Percentiles rank a stretch among this genome's conserved stretches.
These are phyloP conservation scores for Drosophila siamana DNA, from an alignment of 2,888 invertebrate species.

Conservation along the genomic window DNA sequence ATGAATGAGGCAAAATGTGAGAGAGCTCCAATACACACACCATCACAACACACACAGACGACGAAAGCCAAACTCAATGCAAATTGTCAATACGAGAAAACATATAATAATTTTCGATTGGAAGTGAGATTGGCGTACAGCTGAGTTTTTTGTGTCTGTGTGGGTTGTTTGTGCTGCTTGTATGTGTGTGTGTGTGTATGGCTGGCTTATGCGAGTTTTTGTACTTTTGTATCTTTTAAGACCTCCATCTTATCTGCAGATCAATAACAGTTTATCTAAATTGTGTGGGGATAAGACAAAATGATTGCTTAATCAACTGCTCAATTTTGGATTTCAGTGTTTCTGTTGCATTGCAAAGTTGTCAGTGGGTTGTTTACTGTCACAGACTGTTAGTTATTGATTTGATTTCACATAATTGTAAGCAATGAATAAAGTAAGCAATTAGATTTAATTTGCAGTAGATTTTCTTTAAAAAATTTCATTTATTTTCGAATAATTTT, in stretches of 20 bases:
- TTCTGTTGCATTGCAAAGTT: background rate
- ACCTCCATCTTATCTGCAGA: constrained; percentile 13
- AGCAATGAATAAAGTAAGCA: no score
- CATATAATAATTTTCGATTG: constrained; percentile 35
- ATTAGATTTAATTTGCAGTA: no score
- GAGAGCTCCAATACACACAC: constrained; percentile 5
- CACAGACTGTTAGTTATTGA: background rate
- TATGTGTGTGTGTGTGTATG: no score
- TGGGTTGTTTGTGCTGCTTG: constrained; percentile 2
- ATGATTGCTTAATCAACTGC: constrained; percentile 7
- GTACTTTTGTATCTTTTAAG: constrained; percentile 14
- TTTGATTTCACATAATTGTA: background rate
- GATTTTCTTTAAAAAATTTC: no score
- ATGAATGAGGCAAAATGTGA: constrained; percentile 65
- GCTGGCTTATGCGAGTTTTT: constrained; percentile 3
- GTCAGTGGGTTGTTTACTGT: background rate
- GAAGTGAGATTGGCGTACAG: constrained; percentile 19
- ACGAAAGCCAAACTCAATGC: constrained; percentile 47
- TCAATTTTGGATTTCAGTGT: background rate
- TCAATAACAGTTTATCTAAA: constrained; percentile 18
- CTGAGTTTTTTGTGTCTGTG: background rate
- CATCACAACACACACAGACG: background rate
- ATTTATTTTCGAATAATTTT: no score
- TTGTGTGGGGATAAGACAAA: constrained; percentile 13
- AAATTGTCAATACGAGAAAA: constrained; percentile 53